Conservation (phyloP, 2,888 invertebrate genomes). For the Teleiodes luculella region DNA sequence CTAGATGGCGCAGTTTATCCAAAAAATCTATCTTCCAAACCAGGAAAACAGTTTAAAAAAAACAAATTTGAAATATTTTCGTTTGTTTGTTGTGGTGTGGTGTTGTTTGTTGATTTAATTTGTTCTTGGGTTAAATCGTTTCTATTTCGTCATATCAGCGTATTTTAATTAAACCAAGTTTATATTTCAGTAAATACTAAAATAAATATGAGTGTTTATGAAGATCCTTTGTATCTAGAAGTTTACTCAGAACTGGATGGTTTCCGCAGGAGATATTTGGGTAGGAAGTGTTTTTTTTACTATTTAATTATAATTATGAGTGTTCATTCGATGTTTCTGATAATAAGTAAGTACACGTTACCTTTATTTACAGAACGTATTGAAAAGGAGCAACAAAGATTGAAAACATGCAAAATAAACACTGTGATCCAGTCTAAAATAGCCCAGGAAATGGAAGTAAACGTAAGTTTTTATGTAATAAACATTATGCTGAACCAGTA, state of each 20-base stretch:
- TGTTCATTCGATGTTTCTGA: not conserved
- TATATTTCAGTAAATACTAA: not conserved
- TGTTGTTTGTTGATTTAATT: no score
- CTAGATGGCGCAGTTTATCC: not conserved
- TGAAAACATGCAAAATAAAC: conserved; percentile 52
- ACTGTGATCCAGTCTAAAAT: conserved; percentile 53
- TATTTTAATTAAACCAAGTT: not conserved
- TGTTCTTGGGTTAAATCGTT: not conserved
- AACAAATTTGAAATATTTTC: not conserved
- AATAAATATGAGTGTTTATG: not conserved
- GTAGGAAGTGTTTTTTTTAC: not conserved
- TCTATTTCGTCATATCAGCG: not conserved
- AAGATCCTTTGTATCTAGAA: not conserved
- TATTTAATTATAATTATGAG: not conserved
- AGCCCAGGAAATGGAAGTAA: conserved; percentile 49
- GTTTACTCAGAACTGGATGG: not conserved
- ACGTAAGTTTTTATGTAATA: conserved; percentile 40
- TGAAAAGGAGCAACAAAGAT: conserved; percentile 46
- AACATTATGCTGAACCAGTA: no score
- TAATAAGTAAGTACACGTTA: not conserved
- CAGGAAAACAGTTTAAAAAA: not conserved
- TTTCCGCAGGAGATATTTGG: conserved; percentile 4
- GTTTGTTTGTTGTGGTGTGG: not conserved
- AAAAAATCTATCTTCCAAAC: not conserved
- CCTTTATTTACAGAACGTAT: conserved; percentile 47